Evolutionary conservation across 2,888 invertebrate species (phyloP).

Genomic region (Invenusta paracnida): DNA sequence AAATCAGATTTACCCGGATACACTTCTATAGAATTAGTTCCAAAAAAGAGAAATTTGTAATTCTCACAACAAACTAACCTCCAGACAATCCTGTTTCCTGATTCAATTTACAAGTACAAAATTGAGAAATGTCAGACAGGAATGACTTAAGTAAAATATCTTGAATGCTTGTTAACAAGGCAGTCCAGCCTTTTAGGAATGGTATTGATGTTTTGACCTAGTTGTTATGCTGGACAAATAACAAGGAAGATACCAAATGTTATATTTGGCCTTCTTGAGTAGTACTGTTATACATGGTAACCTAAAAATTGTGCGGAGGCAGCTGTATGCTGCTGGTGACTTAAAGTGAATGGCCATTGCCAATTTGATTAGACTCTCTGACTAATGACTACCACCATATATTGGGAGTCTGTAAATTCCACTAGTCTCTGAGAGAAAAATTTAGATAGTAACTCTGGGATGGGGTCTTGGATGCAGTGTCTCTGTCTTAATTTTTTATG

Average conservation of each 20-base stretch:
- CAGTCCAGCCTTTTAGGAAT: background rate
- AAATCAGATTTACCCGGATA: background rate
- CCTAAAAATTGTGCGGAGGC: background rate
- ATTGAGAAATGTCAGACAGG: background rate
- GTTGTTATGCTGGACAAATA: slow-evolving; percentile 2
- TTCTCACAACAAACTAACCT: background rate
- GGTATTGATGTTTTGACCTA: slow-evolving; percentile 1
- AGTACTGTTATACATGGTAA: background rate
- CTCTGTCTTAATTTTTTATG: background rate
- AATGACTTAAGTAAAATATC: slow-evolving; percentile 7
- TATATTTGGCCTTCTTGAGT: background rate
- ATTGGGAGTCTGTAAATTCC: background rate
- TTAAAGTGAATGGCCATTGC: background rate
- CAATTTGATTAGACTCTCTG: background rate
- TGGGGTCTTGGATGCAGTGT: background rate
- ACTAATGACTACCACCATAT: background rate
- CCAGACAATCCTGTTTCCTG: background rate
- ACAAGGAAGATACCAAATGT: background rate
- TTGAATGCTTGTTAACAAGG: slow-evolving; percentile 10
- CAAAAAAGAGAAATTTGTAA: background rate
- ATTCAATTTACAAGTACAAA: background rate
- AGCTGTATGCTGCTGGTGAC: background rate
- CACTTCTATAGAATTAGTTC: background rate
- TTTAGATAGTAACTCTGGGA: background rate
- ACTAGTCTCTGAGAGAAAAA: background rate